These are phyloP conservation scores for Branchipolynoe longqiensis DNA, from an alignment of 2,888 invertebrate species.

Conservation along the genomic window DNA sequence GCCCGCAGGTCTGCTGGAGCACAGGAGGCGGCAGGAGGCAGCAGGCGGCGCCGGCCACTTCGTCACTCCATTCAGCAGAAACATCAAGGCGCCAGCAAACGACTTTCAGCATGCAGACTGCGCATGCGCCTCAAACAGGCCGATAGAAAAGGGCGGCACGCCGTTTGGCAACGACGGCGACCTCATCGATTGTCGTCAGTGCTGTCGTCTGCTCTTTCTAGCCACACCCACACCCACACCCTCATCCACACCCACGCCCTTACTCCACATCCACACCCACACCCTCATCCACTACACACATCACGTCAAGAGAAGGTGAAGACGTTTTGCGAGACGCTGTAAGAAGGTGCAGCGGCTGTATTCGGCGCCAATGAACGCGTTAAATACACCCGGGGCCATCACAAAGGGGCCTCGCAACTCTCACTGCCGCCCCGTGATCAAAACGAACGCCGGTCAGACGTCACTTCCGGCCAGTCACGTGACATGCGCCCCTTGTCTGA, in stretches of 20 bases:
- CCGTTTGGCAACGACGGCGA: no score
- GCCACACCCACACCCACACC: neutral
- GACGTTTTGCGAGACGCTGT: neutral
- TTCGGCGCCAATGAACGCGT: neutral
- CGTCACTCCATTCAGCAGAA: no score
- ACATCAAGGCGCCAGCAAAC: no score
- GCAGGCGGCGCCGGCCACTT: no score
- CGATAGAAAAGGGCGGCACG: no score
- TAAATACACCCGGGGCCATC: neutral
- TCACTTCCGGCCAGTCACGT: constrained; percentile 13
- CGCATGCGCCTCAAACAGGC: no score
- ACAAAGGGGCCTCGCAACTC: neutral
- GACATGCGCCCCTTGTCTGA: neutral
- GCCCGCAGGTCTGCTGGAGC: no score
- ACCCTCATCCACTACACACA: no score
- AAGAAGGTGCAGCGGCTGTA: neutral
- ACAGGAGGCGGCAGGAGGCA: no score
- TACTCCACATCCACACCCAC: neutral
- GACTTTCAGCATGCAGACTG: no score
- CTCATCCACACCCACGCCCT: neutral
- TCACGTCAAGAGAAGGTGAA: neutral
- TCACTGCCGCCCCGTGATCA: neutral
- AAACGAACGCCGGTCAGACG: constrained; percentile 22
- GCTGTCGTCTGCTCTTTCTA: neutral
- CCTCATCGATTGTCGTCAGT: no score